A percentile compares a stretch with the other conserved stretches of the same genome.
These are phyloP conservation scores for Pipistrellus kuhlii DNA, from an alignment of 2,797 vertebrate genomes.

Conservation along the genomic window DNA sequence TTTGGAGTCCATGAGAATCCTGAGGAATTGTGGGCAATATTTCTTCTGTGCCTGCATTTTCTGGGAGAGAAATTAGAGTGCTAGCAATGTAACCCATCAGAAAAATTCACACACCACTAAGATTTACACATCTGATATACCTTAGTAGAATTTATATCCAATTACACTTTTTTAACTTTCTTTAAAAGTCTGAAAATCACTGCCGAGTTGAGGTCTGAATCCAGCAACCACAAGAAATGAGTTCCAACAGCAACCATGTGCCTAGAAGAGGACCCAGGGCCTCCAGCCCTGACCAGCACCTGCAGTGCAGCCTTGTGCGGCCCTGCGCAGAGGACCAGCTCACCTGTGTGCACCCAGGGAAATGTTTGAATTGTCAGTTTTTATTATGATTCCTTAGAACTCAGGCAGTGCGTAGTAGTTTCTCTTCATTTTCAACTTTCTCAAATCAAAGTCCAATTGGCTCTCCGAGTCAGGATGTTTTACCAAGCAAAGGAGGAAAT, in stretches of 20 bases:
- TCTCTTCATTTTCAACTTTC: neutral
- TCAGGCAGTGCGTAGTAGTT: neutral
- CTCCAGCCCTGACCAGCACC: neutral
- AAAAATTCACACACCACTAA: neutral
- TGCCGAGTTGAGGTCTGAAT: neutral
- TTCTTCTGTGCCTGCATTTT: neutral
- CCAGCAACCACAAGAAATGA: neutral
- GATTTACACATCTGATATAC: neutral
- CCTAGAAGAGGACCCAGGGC: neutral
- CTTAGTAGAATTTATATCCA: slow-evolving; percentile 27
- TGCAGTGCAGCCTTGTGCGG: neutral
- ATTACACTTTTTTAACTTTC: neutral
- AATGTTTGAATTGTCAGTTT: neutral
- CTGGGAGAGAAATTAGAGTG: slow-evolving; percentile 24
- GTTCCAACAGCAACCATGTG: neutral
- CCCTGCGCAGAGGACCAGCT: neutral
- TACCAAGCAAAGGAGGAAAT: neutral
- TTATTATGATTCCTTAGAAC: neutral
- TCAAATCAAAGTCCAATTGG: too few species aligned
- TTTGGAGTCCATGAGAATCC: neutral
- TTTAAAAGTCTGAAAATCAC: neutral
- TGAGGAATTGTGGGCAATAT: slow-evolving; percentile 15
- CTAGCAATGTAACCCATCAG: neutral
- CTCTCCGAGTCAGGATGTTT: neutral
- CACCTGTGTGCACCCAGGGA: neutral